These are phyloP conservation scores for Sarcophilus harrisii DNA, from an alignment of 2,797 vertebrate species.

Conservation along the genomic window DNA sequence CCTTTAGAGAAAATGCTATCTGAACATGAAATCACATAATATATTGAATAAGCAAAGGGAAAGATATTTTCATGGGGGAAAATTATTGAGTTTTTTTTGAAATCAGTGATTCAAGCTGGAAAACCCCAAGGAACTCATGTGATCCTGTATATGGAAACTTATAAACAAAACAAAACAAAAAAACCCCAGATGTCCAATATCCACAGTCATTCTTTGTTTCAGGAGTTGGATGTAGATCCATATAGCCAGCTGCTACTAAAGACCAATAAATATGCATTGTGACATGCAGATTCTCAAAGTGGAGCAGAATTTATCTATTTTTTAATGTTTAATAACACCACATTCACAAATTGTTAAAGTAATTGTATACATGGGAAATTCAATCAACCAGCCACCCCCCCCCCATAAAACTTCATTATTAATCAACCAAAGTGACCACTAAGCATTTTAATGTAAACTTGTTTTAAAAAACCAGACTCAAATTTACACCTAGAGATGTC, in stretches of 20 bases:
- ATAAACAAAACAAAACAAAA: neutral
- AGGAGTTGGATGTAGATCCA: neutral
- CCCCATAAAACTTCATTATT: neutral
- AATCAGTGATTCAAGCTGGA: neutral
- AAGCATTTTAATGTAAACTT: too few species aligned
- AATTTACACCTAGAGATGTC: neutral
- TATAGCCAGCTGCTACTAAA: neutral
- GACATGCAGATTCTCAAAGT: neutral
- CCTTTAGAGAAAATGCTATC: slow-evolving; percentile 7
- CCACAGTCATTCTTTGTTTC: neutral
- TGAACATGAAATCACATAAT: slow-evolving; percentile 16
- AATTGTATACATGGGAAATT: neutral
- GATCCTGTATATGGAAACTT: neutral
- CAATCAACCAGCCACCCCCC: neutral
- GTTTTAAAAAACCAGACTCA: too few species aligned
- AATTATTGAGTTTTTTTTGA: neutral
- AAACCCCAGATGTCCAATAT: neutral
- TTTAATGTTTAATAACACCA: neutral
- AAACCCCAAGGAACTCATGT: neutral
- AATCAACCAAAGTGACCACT: neutral
- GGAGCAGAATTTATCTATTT: neutral
- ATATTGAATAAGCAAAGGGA: neutral
- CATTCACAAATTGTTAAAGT: neutral
- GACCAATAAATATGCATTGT: neutral
- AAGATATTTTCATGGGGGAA: slow-evolving; percentile 3